A percentile compares a stretch with the other conserved stretches of the same genome.
Evolutionary conservation across 2,888 invertebrate species (phyloP).

Genomic region (Zaprionus bogoriensis): DNA sequence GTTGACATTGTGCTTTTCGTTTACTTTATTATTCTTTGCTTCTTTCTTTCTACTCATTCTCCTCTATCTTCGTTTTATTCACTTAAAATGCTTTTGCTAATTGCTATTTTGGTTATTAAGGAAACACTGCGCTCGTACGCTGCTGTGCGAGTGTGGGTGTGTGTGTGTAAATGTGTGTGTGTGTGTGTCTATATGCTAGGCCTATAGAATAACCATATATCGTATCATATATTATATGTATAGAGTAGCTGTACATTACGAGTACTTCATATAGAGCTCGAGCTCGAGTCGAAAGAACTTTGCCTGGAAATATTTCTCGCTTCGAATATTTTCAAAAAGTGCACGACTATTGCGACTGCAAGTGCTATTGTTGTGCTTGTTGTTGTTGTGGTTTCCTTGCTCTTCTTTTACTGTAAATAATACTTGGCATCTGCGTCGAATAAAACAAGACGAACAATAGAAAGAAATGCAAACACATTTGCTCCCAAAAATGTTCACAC

Average conservation of each 20-base stretch:
- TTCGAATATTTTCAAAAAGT: conserved; percentile 47
- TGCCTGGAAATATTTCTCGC: conserved; percentile 45
- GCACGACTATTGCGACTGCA: conserved; percentile 36
- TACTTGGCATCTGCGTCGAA: conserved; percentile 56
- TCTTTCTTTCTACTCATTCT: not conserved
- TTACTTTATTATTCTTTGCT: conserved; percentile 1
- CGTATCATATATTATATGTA: conserved; percentile 39
- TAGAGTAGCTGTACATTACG: conserved; percentile 69
- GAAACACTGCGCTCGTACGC: conserved; percentile 54
- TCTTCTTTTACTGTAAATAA: conserved; percentile 57
- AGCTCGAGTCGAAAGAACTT: conserved; percentile 25
- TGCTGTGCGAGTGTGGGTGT: conserved; percentile 16
- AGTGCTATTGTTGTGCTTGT: not conserved
- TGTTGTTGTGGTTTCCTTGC: conserved; percentile 11
- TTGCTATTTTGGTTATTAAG: conserved; percentile 65
- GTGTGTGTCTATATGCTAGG: conserved; percentile 44
- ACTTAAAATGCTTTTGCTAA: conserved; percentile 43
- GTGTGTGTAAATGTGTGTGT: conserved; percentile 14
- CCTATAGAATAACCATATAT: conserved; percentile 37
- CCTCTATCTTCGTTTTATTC: conserved; percentile 3
- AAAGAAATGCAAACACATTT: conserved; percentile 19
- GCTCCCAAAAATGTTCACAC: conserved; percentile 22
- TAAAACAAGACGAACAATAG: conserved; percentile 27
- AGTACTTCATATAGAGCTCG: conserved; percentile 35
- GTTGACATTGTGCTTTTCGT: conserved; percentile 14